Percentiles rank a stretch among this genome's conserved stretches.
Conservation (phyloP, 2,113 vertebrate species). For the Macrotus californicus region DNA sequence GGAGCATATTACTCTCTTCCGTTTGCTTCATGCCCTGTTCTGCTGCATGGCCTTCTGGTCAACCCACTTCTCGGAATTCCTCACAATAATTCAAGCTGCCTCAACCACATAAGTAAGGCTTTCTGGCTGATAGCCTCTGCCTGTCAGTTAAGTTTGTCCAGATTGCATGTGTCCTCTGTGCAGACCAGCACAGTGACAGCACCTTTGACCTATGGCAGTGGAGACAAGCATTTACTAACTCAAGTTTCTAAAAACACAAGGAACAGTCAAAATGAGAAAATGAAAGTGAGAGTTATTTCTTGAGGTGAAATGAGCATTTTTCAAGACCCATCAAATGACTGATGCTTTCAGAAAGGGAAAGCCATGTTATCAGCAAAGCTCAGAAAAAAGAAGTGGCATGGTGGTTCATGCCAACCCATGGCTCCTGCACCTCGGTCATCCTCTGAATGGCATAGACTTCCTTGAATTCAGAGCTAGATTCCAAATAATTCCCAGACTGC, state of each 20-base stretch:
- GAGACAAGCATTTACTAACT: not conserved
- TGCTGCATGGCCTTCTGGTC: not conserved
- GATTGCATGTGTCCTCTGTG: rapidly evolving
- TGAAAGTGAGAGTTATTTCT: not conserved
- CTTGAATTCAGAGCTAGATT: not conserved
- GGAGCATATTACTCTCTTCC: rapidly evolving
- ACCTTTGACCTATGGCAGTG: not conserved
- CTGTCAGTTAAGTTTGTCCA: not conserved
- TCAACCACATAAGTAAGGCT: not conserved
- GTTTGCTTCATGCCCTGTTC: rapidly evolving
- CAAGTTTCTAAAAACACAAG: not conserved
- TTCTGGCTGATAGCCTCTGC: not conserved
- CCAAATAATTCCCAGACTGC: rapidly evolving
- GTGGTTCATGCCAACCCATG: not conserved
- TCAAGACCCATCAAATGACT: not conserved
- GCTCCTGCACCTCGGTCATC: not conserved
- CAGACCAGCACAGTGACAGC: not conserved
- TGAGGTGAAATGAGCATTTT: not conserved
- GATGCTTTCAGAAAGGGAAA: not conserved
- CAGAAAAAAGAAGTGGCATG: not conserved
- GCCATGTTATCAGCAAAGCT: too few relatives aligned
- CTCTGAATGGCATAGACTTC: not conserved
- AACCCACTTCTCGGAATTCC: not conserved
- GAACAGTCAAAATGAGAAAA: not conserved
- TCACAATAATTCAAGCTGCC: not conserved